A percentile compares a stretch with the other conserved stretches of the same genome.
Conservation (phyloP, 1,140 invertebrate genomes). For the Paralvinella palmiformis region DNA sequence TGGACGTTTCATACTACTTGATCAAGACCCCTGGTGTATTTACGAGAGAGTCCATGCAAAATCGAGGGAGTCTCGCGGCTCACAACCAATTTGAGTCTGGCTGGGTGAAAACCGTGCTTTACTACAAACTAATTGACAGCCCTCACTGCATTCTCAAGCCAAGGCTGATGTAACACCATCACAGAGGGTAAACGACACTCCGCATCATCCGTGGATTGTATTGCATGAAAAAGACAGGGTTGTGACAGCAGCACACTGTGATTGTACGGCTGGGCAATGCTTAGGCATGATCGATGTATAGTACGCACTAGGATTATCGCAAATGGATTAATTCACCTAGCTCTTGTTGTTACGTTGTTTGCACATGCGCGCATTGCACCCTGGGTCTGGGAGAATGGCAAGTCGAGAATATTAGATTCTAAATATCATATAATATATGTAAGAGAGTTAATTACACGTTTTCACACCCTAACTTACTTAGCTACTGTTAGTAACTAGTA, state of each 20-base stretch:
- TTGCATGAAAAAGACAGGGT: not conserved
- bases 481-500: no score
- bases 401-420: no score
- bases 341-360: no score
- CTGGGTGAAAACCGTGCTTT: constrained; percentile 1
- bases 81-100: not conserved
- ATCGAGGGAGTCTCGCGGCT: not conserved
- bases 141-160: constrained; percentile 2
- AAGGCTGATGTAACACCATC: not conserved
- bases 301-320: no score
- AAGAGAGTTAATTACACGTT: no score
- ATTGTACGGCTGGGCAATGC: constrained; percentile 6
- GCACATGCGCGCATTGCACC: no score
- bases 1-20: not conserved
- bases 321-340: no score
- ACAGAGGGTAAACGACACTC: constrained; percentile 2
- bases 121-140: constrained; percentile 3
- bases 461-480: no score
- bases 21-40: not conserved
- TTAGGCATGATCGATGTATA: no score
- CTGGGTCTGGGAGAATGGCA: no score
- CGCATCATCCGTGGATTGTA: not conserved
- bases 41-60: not conserved
- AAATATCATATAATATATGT: no score
- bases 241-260: constrained; percentile 5